Percentiles rank a stretch among this genome's conserved stretches.
These are phyloP conservation scores for Cephus pulcher DNA, from an alignment of 2,888 invertebrate genomes.

Conservation along the genomic window DNA sequence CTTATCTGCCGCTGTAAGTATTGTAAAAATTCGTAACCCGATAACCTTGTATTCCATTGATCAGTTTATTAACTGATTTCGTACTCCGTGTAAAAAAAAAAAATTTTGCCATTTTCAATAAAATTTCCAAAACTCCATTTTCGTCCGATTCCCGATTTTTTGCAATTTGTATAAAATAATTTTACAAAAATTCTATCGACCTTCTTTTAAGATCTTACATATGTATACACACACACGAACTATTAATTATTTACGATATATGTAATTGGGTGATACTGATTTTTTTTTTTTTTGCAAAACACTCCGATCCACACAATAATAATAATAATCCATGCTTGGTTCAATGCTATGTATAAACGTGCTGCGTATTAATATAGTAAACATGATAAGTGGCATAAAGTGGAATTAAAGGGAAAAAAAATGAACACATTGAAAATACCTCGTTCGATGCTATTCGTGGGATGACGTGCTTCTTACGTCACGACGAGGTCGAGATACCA, in stretches of 20 bases:
- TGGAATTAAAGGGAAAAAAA: constrained; percentile 12
- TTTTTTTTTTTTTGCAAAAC: neutral
- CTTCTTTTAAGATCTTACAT: too few relatives aligned
- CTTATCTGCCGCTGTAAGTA: neutral
- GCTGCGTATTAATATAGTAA: constrained; percentile 32
- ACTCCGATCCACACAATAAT: neutral
- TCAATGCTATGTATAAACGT: neutral
- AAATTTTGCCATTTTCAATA: neutral
- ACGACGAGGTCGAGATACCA: constrained; percentile 45
- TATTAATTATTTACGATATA: too few relatives aligned
- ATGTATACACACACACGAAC: too few relatives aligned
- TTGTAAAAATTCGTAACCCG: neutral
- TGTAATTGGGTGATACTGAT: too few relatives aligned
- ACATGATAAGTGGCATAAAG: constrained; percentile 35
- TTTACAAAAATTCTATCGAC: too few relatives aligned
- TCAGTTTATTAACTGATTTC: neutral
- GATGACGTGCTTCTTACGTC: constrained; percentile 30
- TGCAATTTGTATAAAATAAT: neutral
- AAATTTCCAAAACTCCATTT: neutral
- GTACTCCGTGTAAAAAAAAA: neutral
- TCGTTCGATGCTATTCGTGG: constrained; percentile 3
- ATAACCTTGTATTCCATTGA: neutral
- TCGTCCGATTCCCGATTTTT: neutral
- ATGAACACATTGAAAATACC: constrained; percentile 1
- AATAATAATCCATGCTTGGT: too few relatives aligned